Base-by-base conservation (phyloP, 2,888 invertebrate genomes). In the Dolichomitus sp. region DNA sequence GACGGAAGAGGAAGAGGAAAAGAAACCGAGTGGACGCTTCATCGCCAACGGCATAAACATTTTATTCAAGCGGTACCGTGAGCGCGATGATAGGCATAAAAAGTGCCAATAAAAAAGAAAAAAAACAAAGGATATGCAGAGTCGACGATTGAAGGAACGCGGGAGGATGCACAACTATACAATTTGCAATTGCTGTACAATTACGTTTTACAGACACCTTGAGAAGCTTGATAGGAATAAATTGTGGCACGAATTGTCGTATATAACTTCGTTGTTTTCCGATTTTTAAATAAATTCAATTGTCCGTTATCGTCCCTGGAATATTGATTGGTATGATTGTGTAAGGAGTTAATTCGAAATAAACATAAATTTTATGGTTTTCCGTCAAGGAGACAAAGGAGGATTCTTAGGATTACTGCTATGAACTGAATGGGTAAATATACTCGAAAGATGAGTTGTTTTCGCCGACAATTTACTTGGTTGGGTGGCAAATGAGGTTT, bases 171-270 rank as follows among this genome's bases (percentile, higher is more conserved):
- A 78, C 75, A 61, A 79, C 68, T 63, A 27, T 66, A 72, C 75
- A 81, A 81, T 83, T 83, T 72, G 45, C 68, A 27, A 57, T 79
- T 70, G 70, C 40, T 17, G 70, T 57, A 17, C 57, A 70, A 70
- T 70, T 57, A 70, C 57, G 27, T 74, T 74, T 68, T 83, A 72
- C 70, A 14, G 57, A 74, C 70, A 73, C 78, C 73, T 65, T 74
- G 74, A 37, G 5, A 19, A 23, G 7, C 23, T 19, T 33, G 37
- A n/a, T 6, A 19, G 37, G 3, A 37, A 37, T 61, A 61, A 61
- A 37, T 61, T 37, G 17, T 19, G 11, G 33, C 5, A 19, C 30
- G 57, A 30, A 30, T 57, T 30, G 57, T 57, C 4, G 6, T 57
- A 14, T 27, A 14, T 37, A 37, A 37, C 30, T 2, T n/a, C 27